These are phyloP conservation scores for Scortum barcoo DNA, from an alignment of 2,113 vertebrate genomes.

Conservation along the genomic window DNA sequence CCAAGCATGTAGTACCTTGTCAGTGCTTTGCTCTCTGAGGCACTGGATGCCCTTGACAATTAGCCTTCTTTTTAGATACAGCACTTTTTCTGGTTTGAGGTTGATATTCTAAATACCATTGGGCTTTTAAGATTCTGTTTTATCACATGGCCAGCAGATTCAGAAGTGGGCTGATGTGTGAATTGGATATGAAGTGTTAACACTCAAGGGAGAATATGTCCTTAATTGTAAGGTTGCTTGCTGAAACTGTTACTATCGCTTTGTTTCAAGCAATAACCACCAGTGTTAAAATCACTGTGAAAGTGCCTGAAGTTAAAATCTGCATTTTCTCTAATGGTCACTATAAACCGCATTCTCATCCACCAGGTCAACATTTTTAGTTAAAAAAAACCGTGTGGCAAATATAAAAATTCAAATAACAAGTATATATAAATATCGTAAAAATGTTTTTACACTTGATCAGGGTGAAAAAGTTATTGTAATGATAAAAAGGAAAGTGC, in stretches of 20 bases:
- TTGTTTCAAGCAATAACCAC: not conserved
- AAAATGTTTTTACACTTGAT: too few relatives aligned
- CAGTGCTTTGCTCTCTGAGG: slow-evolving; percentile 21
- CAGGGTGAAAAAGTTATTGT: too few relatives aligned
- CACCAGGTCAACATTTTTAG: not conserved
- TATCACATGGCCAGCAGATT: not conserved
- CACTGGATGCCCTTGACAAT: slow-evolving; percentile 21
- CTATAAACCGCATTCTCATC: not conserved
- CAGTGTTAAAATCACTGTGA: not conserved
- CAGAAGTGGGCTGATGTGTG: not conserved
- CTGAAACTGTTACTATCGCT: not conserved
- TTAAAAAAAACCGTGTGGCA: not conserved
- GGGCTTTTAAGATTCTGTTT: not conserved
- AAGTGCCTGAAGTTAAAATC: not conserved
- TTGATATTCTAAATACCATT: not conserved
- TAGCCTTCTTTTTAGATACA: slow-evolving; percentile 24
- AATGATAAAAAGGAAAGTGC: too few relatives aligned
- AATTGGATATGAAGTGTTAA: not conserved
- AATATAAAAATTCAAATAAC: not conserved
- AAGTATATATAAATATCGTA: not conserved
- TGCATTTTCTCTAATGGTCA: not conserved
- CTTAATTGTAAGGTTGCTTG: not conserved
- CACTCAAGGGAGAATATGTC: not conserved
- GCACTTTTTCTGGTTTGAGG: not conserved
- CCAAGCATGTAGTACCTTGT: slow-evolving; percentile 24